These are phyloP conservation scores for Gymnothorax javanicus DNA, from an alignment of 2,797 vertebrate genomes.

Conservation along the genomic window DNA sequence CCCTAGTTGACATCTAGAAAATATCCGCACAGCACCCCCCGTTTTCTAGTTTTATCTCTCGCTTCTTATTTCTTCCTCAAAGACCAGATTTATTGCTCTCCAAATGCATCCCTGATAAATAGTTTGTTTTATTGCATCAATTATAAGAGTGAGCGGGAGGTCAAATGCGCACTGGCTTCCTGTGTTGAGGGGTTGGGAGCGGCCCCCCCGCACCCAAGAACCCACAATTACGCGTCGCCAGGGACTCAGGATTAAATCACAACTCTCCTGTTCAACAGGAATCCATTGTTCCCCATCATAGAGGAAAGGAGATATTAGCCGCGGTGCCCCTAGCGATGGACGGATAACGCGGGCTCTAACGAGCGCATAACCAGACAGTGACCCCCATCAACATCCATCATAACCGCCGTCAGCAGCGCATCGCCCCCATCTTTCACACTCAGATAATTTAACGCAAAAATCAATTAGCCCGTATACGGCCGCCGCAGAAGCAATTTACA, in stretches of 20 bases:
- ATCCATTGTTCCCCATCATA: slow-evolving; percentile 69
- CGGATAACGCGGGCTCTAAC: slow-evolving; percentile 69
- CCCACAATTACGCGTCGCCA: slow-evolving; percentile 75
- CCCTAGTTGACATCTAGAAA: slow-evolving; percentile 17
- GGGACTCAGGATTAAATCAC: slow-evolving; percentile 81
- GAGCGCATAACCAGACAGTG: slow-evolving; percentile 74
- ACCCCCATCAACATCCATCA: slow-evolving; percentile 72
- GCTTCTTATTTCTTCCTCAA: slow-evolving; percentile 10
- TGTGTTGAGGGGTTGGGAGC: slow-evolving; percentile 69
- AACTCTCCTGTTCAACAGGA: slow-evolving; percentile 79
- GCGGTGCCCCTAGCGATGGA: slow-evolving; percentile 67
- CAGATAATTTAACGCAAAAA: slow-evolving; percentile 51
- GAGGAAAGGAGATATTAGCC: slow-evolving; percentile 67
- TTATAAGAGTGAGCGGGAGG: slow-evolving; percentile 74
- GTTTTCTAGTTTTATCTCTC: slow-evolving; percentile 36
- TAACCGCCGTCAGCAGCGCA: slow-evolving; percentile 54
- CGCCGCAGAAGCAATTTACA: slow-evolving; percentile 9
- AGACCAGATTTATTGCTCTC: slow-evolving; percentile 66
- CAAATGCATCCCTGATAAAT: slow-evolving; percentile 80
- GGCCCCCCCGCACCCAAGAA: slow-evolving; percentile 64
- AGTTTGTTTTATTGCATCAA: slow-evolving; percentile 79
- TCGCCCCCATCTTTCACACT: slow-evolving; percentile 55
- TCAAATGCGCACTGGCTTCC: slow-evolving; percentile 79
- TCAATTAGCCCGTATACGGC: slow-evolving; percentile 39
- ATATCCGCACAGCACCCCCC: slow-evolving; percentile 48